These are phyloP conservation scores for Pharmacophagus antenor DNA, from an alignment of 2,888 invertebrate species.

Conservation along the genomic window DNA sequence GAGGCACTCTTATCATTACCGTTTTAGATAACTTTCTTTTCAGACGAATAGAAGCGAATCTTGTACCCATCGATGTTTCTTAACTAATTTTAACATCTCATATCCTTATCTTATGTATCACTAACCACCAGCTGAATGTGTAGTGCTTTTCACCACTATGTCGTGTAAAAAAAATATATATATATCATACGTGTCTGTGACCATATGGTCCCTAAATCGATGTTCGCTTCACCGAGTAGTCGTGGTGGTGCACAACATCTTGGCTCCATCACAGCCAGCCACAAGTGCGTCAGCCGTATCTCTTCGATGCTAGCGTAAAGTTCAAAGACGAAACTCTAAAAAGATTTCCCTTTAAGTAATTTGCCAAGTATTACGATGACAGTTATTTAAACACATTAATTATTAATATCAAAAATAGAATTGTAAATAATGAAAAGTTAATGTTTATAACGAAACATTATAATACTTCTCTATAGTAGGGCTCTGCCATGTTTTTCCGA, in stretches of 20 bases:
- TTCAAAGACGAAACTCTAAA: slow-evolving; percentile 86
- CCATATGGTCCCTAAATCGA: slow-evolving; percentile 87
- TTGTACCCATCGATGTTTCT: no score
- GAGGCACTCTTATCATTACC: no score
- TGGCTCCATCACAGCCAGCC: slow-evolving; percentile 81
- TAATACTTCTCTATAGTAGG: slow-evolving; percentile 85
- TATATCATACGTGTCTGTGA: slow-evolving; percentile 81
- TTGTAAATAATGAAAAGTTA: not conserved
- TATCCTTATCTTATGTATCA: no score
- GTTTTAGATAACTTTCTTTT: no score
- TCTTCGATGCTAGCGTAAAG: slow-evolving; percentile 78
- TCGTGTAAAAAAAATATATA: slow-evolving; percentile 25
- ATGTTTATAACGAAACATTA: not conserved
- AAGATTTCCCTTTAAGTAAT: slow-evolving; percentile 29
- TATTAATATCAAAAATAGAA: not conserved
- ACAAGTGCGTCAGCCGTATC: slow-evolving; percentile 80
- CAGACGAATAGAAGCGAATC: no score
- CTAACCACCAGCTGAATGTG: no score
- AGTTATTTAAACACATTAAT: no score
- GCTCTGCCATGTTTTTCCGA: slow-evolving; percentile 81
- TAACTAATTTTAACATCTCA: no score
- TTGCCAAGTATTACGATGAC: no score
- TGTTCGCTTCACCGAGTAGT: slow-evolving; percentile 80
- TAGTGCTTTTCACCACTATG: not conserved
- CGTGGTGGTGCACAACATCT: slow-evolving; percentile 70